phyloP scores from a whole-genome alignment of 2,888 invertebrate species.

The Microdon myrmicae region DNA sequence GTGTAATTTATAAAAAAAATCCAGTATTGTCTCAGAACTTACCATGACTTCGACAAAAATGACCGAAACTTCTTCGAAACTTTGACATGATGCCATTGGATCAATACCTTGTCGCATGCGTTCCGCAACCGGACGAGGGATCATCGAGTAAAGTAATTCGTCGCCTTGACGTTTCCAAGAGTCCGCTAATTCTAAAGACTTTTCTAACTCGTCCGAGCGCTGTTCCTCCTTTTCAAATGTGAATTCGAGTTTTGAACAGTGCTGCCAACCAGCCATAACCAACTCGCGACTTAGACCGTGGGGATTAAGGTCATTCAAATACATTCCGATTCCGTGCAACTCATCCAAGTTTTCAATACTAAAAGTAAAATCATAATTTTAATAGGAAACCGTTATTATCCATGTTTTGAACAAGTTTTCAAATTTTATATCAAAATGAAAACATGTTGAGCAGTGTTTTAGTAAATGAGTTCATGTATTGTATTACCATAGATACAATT shows the following conservation, averaged over 20 bases:
- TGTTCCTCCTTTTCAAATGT: slow-evolving; percentile 86
- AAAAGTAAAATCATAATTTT: too few species aligned
- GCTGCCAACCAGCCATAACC: slow-evolving; percentile 86
- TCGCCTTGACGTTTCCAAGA: slow-evolving; percentile 88
- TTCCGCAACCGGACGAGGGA: slow-evolving; percentile 86
- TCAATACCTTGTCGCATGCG: slow-evolving; percentile 80
- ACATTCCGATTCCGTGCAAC: slow-evolving; percentile 80
- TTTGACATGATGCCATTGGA: slow-evolving; percentile 84
- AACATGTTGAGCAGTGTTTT: too few species aligned
- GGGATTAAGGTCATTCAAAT: slow-evolving; percentile 83
- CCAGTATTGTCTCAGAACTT: not conserved
- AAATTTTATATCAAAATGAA: too few species aligned
- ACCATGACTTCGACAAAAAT: slow-evolving; percentile 64
- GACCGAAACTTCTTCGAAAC: slow-evolving; percentile 66
- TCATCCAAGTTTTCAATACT: slow-evolving; percentile 88
- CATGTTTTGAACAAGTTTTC: too few species aligned
- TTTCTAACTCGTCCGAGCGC: slow-evolving; percentile 80
- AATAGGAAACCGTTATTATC: too few species aligned
- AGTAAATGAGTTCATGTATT: too few species aligned
- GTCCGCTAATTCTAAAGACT: slow-evolving; percentile 80
- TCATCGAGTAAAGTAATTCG: slow-evolving; percentile 90
- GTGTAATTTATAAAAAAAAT: not conserved
- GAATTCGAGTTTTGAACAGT: slow-evolving; percentile 81
- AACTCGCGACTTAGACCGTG: slow-evolving; percentile 87
- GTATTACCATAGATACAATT: too few species aligned